Evolutionary conservation across 1,140 invertebrate species (phyloP).

Genomic region (Melanaphis sacchari): DNA sequence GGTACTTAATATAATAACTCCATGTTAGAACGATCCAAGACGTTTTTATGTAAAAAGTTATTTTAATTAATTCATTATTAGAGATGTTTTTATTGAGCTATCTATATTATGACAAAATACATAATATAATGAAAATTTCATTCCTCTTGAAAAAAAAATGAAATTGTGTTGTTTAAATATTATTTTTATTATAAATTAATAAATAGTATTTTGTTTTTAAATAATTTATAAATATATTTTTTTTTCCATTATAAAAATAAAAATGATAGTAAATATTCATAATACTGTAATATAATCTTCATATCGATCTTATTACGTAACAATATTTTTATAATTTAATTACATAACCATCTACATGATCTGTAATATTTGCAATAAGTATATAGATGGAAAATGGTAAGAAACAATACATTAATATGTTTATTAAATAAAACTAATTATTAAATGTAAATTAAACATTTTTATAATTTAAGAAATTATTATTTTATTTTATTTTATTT

Average conservation of each 20-base stretch:
- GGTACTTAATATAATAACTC: not conserved
- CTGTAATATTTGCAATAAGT: no score
- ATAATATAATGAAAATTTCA: not conserved
- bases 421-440: not conserved
- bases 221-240: not conserved
- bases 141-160: not conserved
- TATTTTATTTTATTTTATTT: no score
- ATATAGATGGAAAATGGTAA: no score
- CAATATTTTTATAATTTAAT: not conserved
- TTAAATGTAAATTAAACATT: not conserved
- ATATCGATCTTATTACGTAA: not conserved
- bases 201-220: not conserved
- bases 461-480: not conserved
- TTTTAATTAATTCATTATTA: not conserved
- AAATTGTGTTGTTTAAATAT: not conserved
- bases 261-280: not conserved
- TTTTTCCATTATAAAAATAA: not conserved
- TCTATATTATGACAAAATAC: no score
- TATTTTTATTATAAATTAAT: not conserved
- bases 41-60: not conserved
- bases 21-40: not conserved
- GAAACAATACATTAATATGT: no score
- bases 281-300: not conserved
- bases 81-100: no score
- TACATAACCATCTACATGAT: not conserved